These are phyloP conservation scores for Spilogale gracilis DNA, from an alignment of 2,113 vertebrate species.

Conservation along the genomic window DNA sequence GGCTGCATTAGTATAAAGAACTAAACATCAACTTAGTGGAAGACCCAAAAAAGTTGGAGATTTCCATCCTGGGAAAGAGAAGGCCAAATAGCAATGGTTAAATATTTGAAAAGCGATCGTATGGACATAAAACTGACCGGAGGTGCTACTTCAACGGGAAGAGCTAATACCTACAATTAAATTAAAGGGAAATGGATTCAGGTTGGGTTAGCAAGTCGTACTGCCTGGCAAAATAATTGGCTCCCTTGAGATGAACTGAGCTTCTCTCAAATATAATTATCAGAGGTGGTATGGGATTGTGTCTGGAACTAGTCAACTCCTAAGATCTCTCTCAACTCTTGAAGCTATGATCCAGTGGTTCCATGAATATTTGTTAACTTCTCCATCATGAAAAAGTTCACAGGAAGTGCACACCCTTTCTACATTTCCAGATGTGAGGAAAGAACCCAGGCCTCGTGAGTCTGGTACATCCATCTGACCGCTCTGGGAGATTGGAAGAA, in stretches of 20 bases:
- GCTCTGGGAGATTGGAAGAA: not conserved
- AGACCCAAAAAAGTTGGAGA: conserved; percentile 30
- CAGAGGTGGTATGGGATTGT: not conserved
- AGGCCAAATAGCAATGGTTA: not conserved
- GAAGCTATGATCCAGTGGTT: not conserved
- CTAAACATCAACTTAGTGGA: not conserved
- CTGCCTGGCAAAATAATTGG: conserved; percentile 53
- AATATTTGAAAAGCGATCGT: not conserved
- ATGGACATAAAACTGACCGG: not conserved
- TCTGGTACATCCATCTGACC: not conserved
- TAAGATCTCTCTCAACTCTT: not conserved
- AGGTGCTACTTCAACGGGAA: not conserved
- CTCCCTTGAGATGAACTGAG: conserved; percentile 32
- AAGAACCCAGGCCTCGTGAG: not conserved
- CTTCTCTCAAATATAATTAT: conserved; percentile 43
- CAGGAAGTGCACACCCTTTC: not conserved
- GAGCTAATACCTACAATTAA: not conserved
- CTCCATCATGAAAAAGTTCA: not conserved
- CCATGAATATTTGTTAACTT: not conserved
- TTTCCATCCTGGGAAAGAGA: not conserved
- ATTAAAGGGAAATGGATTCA: conserved; percentile 29
- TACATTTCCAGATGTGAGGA: not conserved
- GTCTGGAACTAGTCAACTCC: conserved; percentile 9
- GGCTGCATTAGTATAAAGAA: not conserved
- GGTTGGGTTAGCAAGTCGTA: conserved; percentile 9